Percentiles rank a stretch among this genome's conserved stretches.
These are phyloP conservation scores for Propithecus perrieri DNA, from an alignment of 2,797 vertebrate genomes.

Conservation along the genomic window DNA sequence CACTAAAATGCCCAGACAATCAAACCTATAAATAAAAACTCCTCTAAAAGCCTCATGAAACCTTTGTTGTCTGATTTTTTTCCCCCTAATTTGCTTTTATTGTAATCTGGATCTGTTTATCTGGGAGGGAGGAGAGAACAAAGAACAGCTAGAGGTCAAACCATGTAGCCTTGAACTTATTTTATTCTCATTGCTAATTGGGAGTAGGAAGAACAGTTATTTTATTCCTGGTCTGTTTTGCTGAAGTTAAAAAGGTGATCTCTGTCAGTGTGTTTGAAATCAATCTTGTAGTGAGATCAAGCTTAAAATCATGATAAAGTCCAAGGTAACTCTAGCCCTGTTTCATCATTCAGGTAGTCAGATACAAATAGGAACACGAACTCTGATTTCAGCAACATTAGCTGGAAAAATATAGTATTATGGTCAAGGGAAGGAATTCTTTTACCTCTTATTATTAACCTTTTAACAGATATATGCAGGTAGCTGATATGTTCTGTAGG, in stretches of 20 bases:
- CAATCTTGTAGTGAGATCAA: not conserved
- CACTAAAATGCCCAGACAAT: not conserved
- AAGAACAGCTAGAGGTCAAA: not conserved
- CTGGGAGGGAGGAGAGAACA: not conserved
- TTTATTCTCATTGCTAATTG: not conserved
- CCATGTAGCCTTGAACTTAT: not conserved
- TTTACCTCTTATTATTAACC: not conserved
- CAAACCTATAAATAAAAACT: not conserved
- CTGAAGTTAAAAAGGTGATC: not conserved
- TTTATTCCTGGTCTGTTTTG: not conserved
- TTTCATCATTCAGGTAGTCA: not conserved
- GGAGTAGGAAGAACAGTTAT: not conserved
- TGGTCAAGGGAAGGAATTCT: not conserved
- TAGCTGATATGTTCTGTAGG: not conserved
- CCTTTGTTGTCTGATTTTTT: not conserved
- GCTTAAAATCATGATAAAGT: not conserved
- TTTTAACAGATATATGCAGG: not conserved
- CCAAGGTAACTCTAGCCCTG: not conserved
- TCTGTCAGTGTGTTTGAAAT: not conserved
- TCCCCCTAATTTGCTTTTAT: not conserved
- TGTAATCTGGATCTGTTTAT: conserved; percentile 1
- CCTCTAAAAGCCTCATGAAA: conserved; percentile 8
- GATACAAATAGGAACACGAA: not conserved
- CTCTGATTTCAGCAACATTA: not conserved
- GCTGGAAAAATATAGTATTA: not conserved